Evolutionary conservation across 2,888 invertebrate genomes (phyloP), one percentile per base, ranked within the genome.

Genomic region (Epinotia demarniana): DNA sequence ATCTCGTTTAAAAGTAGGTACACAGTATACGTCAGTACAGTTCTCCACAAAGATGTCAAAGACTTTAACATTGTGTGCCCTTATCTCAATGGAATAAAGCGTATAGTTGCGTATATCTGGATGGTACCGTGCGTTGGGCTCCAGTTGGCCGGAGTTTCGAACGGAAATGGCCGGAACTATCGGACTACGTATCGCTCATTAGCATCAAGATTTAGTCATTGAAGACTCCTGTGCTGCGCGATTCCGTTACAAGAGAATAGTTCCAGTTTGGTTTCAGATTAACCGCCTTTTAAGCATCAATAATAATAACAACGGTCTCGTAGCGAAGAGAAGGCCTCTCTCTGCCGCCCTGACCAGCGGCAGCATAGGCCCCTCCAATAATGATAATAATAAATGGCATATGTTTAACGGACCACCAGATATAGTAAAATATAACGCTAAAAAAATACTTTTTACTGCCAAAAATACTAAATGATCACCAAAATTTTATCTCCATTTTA

Each of bases 101-200:
- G 16, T n/a, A 69, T 58, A 27, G 27, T 27, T n/a, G 27, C 16
- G 0, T 58, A 68, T 43, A 8, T 49, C 2, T 23, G 19, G 6
- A 57, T 0, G 11, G 18, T 12, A 27, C 27, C n/a, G 0, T 55
- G 19, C 27, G 60, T 69, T 57, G 16, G 58, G 60, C 69, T 69
- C 69, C 58, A 69, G 69, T 69, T 69, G 9, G 46, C 23, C 27
- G 58, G 62, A 66, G 62, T 72, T 72, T 71, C 75, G 67, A 75
- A 72, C 61, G 75, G 49, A 66, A 72, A 75, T 62, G 39, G 61
- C 72, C 75, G 75, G 75, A 75, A 75, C 75, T 72, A 75, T 75
- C 72, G 27, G 18, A n/a, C 12, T 13, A 4, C 13, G 71, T 71
- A 75, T 75, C 71, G 23, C 62, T 63, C 63, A 74, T 66, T 75